Conservation (phyloP, 2,797 vertebrate genomes). For the Cercopithecus neglectus region DNA sequence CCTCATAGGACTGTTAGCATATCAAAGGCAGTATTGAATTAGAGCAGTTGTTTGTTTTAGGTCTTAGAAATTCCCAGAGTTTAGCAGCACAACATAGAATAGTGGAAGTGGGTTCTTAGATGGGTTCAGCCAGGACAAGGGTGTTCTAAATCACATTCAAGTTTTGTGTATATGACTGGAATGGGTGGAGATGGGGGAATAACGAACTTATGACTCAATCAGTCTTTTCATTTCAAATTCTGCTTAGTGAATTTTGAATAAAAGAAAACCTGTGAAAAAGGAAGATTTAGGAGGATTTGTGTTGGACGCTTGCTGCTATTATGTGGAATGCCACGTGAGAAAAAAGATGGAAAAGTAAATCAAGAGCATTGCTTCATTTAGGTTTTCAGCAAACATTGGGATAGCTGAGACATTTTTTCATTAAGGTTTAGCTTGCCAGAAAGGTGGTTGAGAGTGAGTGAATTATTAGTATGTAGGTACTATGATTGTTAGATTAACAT, state of each 20-base stretch:
- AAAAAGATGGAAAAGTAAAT: background rate
- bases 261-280: background rate
- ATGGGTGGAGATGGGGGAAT: background rate
- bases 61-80: background rate
- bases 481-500: background rate
- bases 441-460: background rate
- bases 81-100: background rate
- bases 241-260: background rate
- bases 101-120: background rate
- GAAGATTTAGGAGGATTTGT: background rate
- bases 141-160: background rate
- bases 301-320: background rate
- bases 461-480: background rate
- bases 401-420: background rate
- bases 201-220: background rate
- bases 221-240: background rate
- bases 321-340: background rate
- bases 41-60: conserved; percentile 18
- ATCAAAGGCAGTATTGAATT: conserved; percentile 13
- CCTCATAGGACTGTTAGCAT: background rate
- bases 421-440: background rate
- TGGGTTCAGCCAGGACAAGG: background rate
- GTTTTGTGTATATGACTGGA: background rate
- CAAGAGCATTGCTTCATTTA: background rate
- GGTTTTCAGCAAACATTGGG: background rate